A percentile compares a stretch with the other conserved stretches of the same genome.
Evolutionary conservation across 2,888 invertebrate genomes (phyloP).

Genomic region (Tridacna gigas): DNA sequence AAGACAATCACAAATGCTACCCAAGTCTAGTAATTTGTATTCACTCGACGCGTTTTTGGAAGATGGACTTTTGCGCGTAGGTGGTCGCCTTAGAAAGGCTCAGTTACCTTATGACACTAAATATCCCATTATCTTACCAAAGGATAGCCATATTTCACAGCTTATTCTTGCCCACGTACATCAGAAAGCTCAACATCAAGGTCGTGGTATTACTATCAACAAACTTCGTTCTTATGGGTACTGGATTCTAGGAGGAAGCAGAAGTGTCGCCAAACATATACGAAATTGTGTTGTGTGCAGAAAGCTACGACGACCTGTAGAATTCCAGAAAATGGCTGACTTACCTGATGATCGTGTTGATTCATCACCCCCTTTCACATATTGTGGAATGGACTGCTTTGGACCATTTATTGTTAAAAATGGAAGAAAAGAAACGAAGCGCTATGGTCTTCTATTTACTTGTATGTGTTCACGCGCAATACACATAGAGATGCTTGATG

Average conservation of each 20-base stretch:
- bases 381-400: slow-evolving; percentile 70
- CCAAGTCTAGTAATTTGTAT: slow-evolving; percentile 36
- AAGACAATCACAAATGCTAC: slow-evolving; percentile 14
- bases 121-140: slow-evolving; percentile 67
- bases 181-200: no score
- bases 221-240: slow-evolving; percentile 51
- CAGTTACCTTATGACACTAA: slow-evolving; percentile 38
- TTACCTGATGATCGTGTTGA: slow-evolving; percentile 64
- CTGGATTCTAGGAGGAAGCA: slow-evolving; percentile 63
- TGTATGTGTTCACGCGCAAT: slow-evolving; percentile 68
- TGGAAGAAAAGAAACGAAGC: slow-evolving; percentile 69
- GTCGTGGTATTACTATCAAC: slow-evolving; percentile 61
- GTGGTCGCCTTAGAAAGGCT: slow-evolving; percentile 39
- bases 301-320: slow-evolving; percentile 20
- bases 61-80: slow-evolving; percentile 40
- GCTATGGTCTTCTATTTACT: slow-evolving; percentile 71
- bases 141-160: slow-evolving; percentile 50
- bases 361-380: slow-evolving; percentile 66
- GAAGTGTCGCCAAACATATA: slow-evolving; percentile 44
- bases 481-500: slow-evolving; percentile 68
- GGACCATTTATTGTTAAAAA: slow-evolving; percentile 69
- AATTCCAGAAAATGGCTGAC: slow-evolving; percentile 63
- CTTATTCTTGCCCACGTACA: slow-evolving; percentile 59
- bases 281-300: slow-evolving; percentile 52
- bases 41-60: slow-evolving; percentile 43